Percentiles rank a stretch among this genome's conserved stretches.
Conservation (phyloP, 2,797 vertebrate genomes). For the Coregonus sp. region DNA sequence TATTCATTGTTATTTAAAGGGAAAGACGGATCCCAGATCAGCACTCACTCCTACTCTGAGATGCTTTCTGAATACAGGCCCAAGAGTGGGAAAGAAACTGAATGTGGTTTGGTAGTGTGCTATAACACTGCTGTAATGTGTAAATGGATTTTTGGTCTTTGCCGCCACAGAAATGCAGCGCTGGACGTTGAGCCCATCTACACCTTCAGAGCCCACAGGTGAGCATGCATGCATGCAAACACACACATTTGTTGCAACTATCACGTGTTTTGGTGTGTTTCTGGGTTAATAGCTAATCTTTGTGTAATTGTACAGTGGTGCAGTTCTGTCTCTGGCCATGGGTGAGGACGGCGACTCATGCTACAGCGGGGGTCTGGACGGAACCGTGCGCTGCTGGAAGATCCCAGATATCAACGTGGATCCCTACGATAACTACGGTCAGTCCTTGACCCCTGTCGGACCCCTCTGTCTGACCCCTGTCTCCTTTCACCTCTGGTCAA, state of each 20-base stretch:
- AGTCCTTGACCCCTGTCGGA: conserved; percentile 38
- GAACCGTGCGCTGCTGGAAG: conserved; percentile 85
- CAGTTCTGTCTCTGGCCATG: conserved; percentile 84
- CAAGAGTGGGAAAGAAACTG: background rate
- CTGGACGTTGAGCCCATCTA: conserved; percentile 90
- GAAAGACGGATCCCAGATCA: too few species aligned
- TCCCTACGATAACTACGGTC: conserved; percentile 89
- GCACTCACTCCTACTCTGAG: too few species aligned
- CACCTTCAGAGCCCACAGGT: conserved; percentile 91
- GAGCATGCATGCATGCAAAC: conserved; percentile 18
- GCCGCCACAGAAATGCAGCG: conserved; percentile 79
- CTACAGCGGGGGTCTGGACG: conserved; percentile 85
- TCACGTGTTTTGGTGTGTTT: background rate
- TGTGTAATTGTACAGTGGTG: conserved; percentile 72
- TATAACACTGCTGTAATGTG: background rate
- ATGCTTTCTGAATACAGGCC: too few species aligned
- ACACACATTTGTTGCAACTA: background rate
- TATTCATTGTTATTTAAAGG: too few species aligned
- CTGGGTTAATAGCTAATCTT: conserved; percentile 26
- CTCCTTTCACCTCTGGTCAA: background rate
- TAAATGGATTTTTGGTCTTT: background rate
- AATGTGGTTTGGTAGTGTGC: background rate
- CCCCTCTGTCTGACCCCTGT: background rate
- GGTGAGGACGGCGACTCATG: conserved; percentile 82
- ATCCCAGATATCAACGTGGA: conserved; percentile 89